Percentiles rank a stretch among this genome's conserved stretches.
Evolutionary conservation across 23 tunicate genomes (phyloP).

Genomic region (Botrylloides violaceus): DNA sequence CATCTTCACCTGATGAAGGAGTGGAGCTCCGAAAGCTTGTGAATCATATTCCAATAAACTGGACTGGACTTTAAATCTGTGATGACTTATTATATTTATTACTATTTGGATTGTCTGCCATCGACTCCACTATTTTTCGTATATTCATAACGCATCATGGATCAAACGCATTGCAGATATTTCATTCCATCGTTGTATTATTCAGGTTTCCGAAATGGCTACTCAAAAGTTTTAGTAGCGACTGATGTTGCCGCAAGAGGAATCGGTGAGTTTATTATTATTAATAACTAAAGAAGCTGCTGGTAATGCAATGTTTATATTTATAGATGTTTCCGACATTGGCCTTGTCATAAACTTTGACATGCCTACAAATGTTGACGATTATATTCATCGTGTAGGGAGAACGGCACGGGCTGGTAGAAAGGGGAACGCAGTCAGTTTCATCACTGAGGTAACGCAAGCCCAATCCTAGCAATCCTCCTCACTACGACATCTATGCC

Average conservation of each 20-base stretch:
- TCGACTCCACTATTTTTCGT: no score
- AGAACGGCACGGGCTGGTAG: constrained; percentile 92
- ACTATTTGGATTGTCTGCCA: no score
- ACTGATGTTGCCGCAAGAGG: constrained; percentile 99
- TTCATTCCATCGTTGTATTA: no score
- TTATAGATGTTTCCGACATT: constrained; percentile 68
- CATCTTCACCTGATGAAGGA: no score
- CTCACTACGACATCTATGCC: no score
- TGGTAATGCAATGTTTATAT: neutral
- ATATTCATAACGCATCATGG: no score
- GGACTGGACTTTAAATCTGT: no score
- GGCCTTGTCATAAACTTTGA: constrained; percentile 82
- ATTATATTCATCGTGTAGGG: constrained; percentile 89
- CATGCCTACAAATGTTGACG: constrained; percentile 41
- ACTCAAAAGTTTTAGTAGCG: constrained; percentile 46
- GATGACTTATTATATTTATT: no score
- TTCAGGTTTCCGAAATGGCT: constrained; percentile 49
- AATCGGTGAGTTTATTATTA: constrained; percentile 24
- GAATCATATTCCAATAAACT: no score
- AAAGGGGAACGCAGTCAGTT: constrained; percentile 54
- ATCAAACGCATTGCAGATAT: no score
- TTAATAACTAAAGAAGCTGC: neutral
- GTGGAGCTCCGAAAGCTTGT: no score
- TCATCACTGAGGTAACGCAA: constrained; percentile 49
- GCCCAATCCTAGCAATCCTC: neutral